Evolutionary conservation across 2,113 vertebrate species (phyloP).

Genomic region (Megalops atlanticus): DNA sequence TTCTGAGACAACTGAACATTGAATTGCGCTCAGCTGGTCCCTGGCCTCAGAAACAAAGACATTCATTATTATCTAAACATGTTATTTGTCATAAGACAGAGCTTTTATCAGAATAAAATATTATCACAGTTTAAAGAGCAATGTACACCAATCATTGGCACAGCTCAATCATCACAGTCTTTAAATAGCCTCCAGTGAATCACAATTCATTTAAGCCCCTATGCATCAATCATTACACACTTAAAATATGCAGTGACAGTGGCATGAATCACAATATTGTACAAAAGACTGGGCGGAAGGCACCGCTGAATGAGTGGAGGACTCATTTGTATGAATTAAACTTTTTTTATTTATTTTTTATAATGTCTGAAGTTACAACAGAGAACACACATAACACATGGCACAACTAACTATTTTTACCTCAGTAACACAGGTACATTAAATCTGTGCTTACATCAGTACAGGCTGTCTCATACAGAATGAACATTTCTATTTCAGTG

Average conservation of each 20-base stretch:
- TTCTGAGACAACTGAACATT: background rate
- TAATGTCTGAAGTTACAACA: background rate
- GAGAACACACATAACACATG: background rate
- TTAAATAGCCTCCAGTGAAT: conserved; percentile 24
- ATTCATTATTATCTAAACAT: conserved; percentile 9
- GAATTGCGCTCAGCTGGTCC: background rate
- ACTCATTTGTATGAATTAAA: background rate
- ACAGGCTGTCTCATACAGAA: too few species aligned
- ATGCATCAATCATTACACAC: conserved; percentile 16
- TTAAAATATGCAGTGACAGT: conserved; percentile 11
- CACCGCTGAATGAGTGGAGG: background rate
- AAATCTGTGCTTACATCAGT: background rate
- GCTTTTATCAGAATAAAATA: conserved; percentile 5
- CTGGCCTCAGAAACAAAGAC: background rate
- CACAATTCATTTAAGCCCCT: conserved; percentile 17
- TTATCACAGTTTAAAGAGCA: conserved; percentile 4
- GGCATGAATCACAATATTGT: conserved; percentile 14
- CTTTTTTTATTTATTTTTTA: too few species aligned
- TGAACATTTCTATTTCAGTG: too few species aligned
- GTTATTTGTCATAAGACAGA: background rate
- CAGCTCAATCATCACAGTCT: conserved; percentile 3
- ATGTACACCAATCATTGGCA: conserved; percentile 10
- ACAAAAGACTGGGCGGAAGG: background rate
- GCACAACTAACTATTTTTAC: background rate
- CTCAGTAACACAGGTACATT: background rate